Evolutionary conservation across 37 sponge, comb jelly and placozoan species (phyloP).

Genomic region (Diacarnus erythraeanus): DNA sequence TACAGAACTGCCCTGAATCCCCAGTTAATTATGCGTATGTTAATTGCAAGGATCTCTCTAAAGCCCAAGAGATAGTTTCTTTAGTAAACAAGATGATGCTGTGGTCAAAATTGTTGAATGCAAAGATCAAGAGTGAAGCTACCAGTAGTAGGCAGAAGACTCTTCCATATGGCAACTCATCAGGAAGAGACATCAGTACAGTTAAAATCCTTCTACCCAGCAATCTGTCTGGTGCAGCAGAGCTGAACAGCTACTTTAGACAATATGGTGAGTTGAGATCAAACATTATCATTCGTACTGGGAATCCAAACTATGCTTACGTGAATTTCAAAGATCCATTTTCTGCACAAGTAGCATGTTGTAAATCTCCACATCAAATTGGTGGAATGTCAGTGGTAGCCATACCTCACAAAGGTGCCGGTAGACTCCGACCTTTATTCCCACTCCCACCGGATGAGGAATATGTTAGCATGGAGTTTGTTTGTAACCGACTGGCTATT

Average conservation of each 20-base stretch:
- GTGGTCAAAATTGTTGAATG: background rate
- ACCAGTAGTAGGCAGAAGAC: background rate
- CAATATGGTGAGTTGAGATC: constrained; percentile 16
- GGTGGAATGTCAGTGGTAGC: background rate
- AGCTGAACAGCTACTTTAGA: constrained; percentile 9
- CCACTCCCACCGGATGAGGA: background rate
- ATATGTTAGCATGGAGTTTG: background rate
- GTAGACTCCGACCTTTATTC: background rate
- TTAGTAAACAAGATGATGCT: background rate
- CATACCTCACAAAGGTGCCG: background rate
- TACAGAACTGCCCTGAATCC: background rate
- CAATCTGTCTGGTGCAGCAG: background rate
- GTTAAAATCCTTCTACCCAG: background rate
- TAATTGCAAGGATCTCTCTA: background rate
- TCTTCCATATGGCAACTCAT: background rate
- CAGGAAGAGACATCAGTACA: background rate
- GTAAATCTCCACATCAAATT: background rate
- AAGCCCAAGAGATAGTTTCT: background rate
- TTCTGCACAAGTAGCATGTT: background rate
- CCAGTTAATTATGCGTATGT: constrained; percentile 19
- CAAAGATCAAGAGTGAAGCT: background rate
- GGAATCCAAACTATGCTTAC: constrained; percentile 31
- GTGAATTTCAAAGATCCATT: constrained; percentile 13
- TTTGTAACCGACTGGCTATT: background rate
- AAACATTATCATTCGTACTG: constrained; percentile 7